Percentiles rank a stretch among this genome's conserved stretches.
These are phyloP conservation scores for Cerastis rubricosa DNA, from an alignment of 2,888 invertebrate species.

Conservation along the genomic window DNA sequence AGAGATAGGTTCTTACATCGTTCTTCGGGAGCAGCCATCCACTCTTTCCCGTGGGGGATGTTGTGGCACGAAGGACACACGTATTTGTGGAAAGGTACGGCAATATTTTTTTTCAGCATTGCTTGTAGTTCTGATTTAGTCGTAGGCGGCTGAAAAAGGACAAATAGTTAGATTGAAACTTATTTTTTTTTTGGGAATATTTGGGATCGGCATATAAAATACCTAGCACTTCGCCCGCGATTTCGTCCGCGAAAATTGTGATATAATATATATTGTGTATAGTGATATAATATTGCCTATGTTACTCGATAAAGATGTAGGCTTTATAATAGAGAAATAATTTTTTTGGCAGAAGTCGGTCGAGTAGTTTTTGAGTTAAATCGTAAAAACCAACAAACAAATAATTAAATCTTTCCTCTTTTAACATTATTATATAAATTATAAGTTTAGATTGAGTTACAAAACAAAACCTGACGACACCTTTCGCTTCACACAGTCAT, in stretches of 20 bases:
- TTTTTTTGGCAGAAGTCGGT: too few species aligned
- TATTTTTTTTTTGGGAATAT: not conserved
- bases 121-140: slow-evolving; percentile 93
- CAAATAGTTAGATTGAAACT: not conserved
- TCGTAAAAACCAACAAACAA: too few species aligned
- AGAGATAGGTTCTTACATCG: slow-evolving; percentile 82
- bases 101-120: slow-evolving; percentile 94
- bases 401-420: too few species aligned
- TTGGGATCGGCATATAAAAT: too few species aligned
- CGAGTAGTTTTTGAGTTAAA: too few species aligned
- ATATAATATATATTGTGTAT: too few species aligned
- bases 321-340: too few species aligned
- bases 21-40: slow-evolving; percentile 94
- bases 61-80: slow-evolving; percentile 97
- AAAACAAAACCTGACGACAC: not conserved
- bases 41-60: slow-evolving; percentile 96
- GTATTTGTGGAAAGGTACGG: slow-evolving; percentile 97
- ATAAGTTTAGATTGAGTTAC: not conserved
- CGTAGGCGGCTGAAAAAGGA: slow-evolving; percentile 91
- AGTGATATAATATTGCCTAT: too few species aligned
- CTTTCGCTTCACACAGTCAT: not conserved
- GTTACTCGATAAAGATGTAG: too few species aligned
- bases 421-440: too few species aligned
- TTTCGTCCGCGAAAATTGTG: too few species aligned
- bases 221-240: too few species aligned